Evolutionary conservation across 2,888 invertebrate genomes (phyloP), one percentile per base, ranked within the genome.

Genomic region (Pristionchus entomophagus): DNA sequence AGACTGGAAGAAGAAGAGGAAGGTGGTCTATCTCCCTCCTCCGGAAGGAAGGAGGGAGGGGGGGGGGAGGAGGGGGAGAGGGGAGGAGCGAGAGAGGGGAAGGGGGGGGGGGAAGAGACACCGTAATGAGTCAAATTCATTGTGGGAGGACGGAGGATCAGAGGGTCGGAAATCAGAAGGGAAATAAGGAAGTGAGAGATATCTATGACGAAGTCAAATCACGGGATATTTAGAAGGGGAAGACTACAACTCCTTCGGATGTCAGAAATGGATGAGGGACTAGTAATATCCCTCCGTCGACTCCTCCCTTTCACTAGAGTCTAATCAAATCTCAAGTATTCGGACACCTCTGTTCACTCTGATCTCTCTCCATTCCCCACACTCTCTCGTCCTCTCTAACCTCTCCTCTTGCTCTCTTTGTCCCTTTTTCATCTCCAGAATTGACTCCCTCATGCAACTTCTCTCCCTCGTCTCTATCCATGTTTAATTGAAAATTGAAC

Each of bases 281-380:
- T n/a, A n/a, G 41, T 73, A 73, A 73, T 73, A 73, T 73, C 45
- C 69, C 19, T 41, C 38, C 38, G 17, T 65, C 38, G 38, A 38
- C 45, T 73, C 73, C 73, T 73, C 73, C 73, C 73, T 73, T 73
- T 73, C 73, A 69, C 65, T 38, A 73, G 65, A 65, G 73, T 73
- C 73, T 73, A 73, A 73, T 73, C 73, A 73, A 73, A 73, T 73
- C 73, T 73, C 73, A 73, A 73, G 73, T 73, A 73, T 73, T 45
- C 73, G 73, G 73, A 73, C 73, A 73, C 73, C 73, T 73, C 45
- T 22, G 38, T 73, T n/a, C 8, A n/a, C 41, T 73, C 73, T 73
- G 14, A n/a, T n/a, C n/a, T 73, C 73, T 73, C 73, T 73, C 41
- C 26, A 22, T 73, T 73, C 10, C 8, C 41, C 73, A 73, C 17